Conservation (phyloP, 2,113 vertebrate species). For the Pao palembangensis region DNA sequence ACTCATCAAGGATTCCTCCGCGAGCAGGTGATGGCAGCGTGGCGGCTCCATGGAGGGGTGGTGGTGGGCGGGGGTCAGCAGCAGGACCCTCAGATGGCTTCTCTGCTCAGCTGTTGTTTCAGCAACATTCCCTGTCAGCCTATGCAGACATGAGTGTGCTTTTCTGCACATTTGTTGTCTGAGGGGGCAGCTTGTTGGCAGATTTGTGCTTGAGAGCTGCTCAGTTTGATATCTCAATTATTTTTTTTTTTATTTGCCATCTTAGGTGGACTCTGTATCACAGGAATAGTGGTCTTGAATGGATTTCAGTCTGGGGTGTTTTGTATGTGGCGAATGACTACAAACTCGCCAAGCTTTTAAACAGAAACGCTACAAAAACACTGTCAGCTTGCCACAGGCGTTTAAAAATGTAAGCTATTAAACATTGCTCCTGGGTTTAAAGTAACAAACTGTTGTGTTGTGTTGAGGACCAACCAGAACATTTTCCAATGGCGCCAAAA, state of each 20-base stretch:
- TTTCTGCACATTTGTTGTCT: conserved; percentile 65
- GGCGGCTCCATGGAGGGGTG: conserved; percentile 29
- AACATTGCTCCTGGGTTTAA: neutral
- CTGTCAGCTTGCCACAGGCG: too few species aligned
- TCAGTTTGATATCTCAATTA: neutral
- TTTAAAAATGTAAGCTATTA: neutral
- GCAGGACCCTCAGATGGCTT: conserved; percentile 58
- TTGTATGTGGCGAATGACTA: too few species aligned
- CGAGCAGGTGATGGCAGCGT: conserved; percentile 73
- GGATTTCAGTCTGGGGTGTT: too few species aligned
- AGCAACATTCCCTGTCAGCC: conserved; percentile 67
- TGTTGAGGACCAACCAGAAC: neutral
- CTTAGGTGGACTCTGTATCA: too few species aligned
- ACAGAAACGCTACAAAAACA: too few species aligned
- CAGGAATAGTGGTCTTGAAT: too few species aligned
- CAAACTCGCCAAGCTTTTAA: too few species aligned
- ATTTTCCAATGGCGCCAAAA: too few species aligned
- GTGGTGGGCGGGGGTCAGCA: conserved; percentile 20
- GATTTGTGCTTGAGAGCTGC: conserved; percentile 48
- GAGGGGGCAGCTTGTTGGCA: conserved; percentile 33
- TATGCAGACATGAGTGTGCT: conserved; percentile 66
- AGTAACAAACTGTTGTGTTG: conserved; percentile 6
- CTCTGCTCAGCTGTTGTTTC: conserved; percentile 69
- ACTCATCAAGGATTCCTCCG: conserved; percentile 62
- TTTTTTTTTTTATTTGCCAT: too few species aligned